Percentiles rank a stretch among this genome's conserved stretches.
Conservation (phyloP, 2,113 vertebrate genomes). For the Myotis yumanensis region DNA sequence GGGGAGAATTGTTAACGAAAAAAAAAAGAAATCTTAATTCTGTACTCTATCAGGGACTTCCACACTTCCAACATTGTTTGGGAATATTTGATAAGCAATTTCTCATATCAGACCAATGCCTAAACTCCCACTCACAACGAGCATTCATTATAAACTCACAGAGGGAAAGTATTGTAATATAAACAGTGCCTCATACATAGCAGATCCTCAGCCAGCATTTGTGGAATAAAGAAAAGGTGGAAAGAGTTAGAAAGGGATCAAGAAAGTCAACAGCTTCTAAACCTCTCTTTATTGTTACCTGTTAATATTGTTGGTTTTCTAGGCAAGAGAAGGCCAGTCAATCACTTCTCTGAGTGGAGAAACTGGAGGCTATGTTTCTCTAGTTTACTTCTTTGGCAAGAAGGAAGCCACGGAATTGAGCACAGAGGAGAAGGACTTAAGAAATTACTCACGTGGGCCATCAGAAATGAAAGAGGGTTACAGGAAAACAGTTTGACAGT, state of each 20-base stretch:
- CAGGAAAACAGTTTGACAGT: background rate
- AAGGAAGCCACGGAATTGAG: background rate
- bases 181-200: background rate
- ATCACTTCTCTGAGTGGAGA: background rate
- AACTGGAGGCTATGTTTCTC: background rate
- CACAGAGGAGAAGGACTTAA: background rate
- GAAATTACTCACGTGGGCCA: background rate
- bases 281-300: background rate
- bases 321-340: slow-evolving; percentile 23
- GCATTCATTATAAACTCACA: background rate
- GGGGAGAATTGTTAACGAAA: background rate
- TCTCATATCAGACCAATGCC: background rate
- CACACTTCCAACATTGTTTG: background rate
- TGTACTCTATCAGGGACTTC: background rate
- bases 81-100: background rate
- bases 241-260: background rate
- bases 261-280: background rate
- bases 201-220: background rate
- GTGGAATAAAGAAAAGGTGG: background rate
- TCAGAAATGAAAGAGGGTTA: background rate
- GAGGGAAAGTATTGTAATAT: background rate
- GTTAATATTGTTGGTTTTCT: slow-evolving; percentile 3
- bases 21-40: background rate
- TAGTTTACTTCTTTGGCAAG: background rate
- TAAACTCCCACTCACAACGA: slow-evolving; percentile 13